Conservation (phyloP, 2,888 invertebrate genomes). For the Sinopyrophorus schimmeli region DNA sequence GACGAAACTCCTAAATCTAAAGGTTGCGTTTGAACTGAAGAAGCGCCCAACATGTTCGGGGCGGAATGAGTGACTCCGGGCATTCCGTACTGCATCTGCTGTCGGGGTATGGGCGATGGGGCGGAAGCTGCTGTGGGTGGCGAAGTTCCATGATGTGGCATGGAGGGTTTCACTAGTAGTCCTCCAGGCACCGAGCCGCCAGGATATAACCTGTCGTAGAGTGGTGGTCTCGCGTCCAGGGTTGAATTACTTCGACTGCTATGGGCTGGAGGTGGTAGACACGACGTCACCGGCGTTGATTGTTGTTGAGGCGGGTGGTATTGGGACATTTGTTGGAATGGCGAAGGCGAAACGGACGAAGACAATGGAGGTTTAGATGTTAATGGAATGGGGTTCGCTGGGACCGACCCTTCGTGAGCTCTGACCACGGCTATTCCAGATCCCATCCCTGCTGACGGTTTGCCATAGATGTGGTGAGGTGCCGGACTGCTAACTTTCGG, state of each 20-base stretch:
- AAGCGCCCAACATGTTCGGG: conserved; percentile 49
- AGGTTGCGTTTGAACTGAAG: conserved; percentile 74
- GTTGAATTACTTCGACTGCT: conserved; percentile 46
- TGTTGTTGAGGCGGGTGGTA: conserved; percentile 55
- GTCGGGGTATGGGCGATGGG: conserved; percentile 53
- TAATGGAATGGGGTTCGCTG: conserved; percentile 59
- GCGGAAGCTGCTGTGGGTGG: conserved; percentile 56
- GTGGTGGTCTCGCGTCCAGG: conserved; percentile 37
- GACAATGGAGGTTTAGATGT: conserved; percentile 60
- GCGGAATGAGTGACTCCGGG: conserved; percentile 55
- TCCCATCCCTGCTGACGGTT: conserved; percentile 62
- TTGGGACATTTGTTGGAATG: conserved; percentile 58
- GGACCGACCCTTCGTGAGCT: conserved; percentile 36
- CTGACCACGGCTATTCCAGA: conserved; percentile 57
- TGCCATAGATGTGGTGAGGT: conserved; percentile 76
- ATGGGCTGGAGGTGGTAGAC: conserved; percentile 64
- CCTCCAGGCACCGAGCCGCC: conserved; percentile 47
- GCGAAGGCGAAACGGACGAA: conserved; percentile 56
- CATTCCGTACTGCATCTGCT: conserved; percentile 54
- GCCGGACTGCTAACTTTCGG: conserved; percentile 78
- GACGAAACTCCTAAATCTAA: conserved; percentile 73
- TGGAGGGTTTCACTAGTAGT: conserved; percentile 48
- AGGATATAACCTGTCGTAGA: conserved; percentile 46
- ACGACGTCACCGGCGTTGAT: conserved; percentile 46
- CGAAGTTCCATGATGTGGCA: conserved; percentile 57